Percentiles rank a stretch among this genome's conserved stretches.
Evolutionary conservation across 2,888 invertebrate species (phyloP).

Genomic region (Furcula furcula): DNA sequence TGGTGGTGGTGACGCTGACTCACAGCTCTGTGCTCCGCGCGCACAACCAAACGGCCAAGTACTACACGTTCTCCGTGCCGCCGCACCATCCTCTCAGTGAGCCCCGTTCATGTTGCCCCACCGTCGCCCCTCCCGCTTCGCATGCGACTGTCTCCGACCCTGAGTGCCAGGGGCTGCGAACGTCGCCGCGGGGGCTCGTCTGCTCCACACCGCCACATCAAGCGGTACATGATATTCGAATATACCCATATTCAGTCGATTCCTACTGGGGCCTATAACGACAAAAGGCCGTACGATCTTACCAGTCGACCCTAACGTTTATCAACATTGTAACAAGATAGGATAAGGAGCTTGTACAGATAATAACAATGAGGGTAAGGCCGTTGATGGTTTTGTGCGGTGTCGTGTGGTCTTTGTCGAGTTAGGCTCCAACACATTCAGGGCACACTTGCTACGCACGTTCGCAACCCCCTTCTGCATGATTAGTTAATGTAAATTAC

Average conservation of each 20-base stretch:
- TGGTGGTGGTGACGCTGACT: conserved; percentile 89
- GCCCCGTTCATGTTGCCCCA: conserved; percentile 82
- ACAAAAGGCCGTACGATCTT: conserved; percentile 43
- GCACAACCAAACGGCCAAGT: conserved; percentile 84
- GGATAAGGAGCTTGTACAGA: conserved; percentile 11
- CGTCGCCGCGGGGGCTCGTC: conserved; percentile 61
- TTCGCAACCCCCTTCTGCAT: conserved; percentile 81
- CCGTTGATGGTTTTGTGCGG: conserved; percentile 21
- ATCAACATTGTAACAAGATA: conserved; percentile 6
- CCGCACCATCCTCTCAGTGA: conserved; percentile 83
- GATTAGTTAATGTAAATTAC: conserved; percentile 64
- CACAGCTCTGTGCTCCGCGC: conserved; percentile 85
- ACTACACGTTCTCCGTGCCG: conserved; percentile 84
- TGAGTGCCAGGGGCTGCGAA: conserved; percentile 79
- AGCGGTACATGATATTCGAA: conserved; percentile 66
- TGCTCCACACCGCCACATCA: conserved; percentile 59
- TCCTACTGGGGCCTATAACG: conserved; percentile 37
- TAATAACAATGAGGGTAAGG: conserved; percentile 20
- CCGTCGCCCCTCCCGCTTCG: conserved; percentile 82
- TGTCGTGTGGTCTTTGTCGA: conserved; percentile 54
- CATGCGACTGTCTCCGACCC: conserved; percentile 81
- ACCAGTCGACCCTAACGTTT: conserved; percentile 20
- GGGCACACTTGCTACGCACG: conserved; percentile 67
- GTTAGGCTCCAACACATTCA: conserved; percentile 51
- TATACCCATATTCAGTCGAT: conserved; percentile 43